phyloP scores from a whole-genome alignment of 92 coral and sea anemone genomes.

The Palythoa heliodiscus region DNA sequence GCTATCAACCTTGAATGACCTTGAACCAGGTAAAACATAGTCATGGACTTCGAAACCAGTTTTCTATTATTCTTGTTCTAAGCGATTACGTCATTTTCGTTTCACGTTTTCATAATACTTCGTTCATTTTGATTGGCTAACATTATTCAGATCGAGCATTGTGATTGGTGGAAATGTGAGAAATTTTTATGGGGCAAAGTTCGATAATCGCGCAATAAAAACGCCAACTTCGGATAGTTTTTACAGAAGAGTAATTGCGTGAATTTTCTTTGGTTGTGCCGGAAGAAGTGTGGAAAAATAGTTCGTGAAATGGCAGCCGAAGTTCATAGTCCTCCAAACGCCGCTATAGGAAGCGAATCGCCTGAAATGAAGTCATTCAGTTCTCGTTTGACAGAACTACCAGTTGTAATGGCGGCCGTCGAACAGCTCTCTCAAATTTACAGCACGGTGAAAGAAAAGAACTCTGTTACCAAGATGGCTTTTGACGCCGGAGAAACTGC shows the following conservation, averaged over 20 bases:
- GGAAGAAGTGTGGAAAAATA: not conserved
- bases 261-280: not conserved
- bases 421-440: conserved; percentile 81
- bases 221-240: too few relatives aligned
- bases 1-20: too few relatives aligned
- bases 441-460: conserved; percentile 80
- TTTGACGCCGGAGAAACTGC: conserved; percentile 96
- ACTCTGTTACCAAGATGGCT: conserved; percentile 85
- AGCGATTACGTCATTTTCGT: conserved; percentile 11
- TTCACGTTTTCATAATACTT: not conserved
- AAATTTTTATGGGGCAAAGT: conserved; percentile 9
- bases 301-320: conserved; percentile 63
- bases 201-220: conserved; percentile 17
- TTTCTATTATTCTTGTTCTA: not conserved
- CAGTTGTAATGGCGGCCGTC: conserved; percentile 91
- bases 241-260: not conserved
- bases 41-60: not conserved
- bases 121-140: conserved; percentile 9
- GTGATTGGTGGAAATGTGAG: conserved; percentile 19
- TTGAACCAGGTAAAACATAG: too few relatives aligned
- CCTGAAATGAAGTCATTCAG: conserved; percentile 66
- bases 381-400: conserved; percentile 82
- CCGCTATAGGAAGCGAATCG: conserved; percentile 47
- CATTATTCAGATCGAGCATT: not conserved
- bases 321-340: conserved; percentile 55